phyloP scores from a whole-genome alignment of 2,113 vertebrate genomes.

The Neodon shergylaensis region DNA sequence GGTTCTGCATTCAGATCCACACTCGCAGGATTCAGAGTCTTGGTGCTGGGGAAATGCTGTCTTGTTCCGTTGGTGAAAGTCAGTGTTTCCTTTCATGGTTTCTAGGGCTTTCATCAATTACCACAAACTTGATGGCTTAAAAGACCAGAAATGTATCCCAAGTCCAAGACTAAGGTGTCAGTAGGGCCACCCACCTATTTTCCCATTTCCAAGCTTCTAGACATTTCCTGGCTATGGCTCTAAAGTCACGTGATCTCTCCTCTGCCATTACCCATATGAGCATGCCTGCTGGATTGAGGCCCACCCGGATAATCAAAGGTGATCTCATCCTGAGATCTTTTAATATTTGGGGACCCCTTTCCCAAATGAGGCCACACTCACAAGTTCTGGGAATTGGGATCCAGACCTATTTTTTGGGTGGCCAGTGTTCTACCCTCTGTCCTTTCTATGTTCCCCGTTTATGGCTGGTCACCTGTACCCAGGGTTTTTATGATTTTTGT shows the following conservation, averaged over 20 bases:
- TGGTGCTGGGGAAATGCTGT: not conserved
- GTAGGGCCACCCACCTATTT: not conserved
- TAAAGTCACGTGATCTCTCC: not conserved
- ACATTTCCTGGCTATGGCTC: not conserved
- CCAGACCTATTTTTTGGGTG: not conserved
- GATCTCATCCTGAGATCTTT: not conserved
- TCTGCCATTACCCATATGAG: not conserved
- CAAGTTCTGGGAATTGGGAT: not conserved
- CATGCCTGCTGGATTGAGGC: not conserved
- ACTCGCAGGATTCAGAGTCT: not conserved
- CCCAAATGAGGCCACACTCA: not conserved
- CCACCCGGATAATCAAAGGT: not conserved
- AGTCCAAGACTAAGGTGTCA: not conserved
- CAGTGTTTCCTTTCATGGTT: not conserved
- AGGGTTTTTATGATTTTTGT: conserved; percentile 18
- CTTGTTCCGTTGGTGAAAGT: not conserved
- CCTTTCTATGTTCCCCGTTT: not conserved
- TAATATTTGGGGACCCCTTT: not conserved
- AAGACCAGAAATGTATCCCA: not conserved
- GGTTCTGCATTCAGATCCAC: not conserved
- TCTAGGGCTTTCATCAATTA: not conserved
- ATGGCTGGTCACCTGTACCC: not conserved
- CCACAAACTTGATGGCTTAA: not conserved
- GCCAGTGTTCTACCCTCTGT: not conserved
- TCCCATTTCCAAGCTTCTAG: not conserved